Base-by-base conservation (phyloP, 2,888 invertebrate species). In the Volucella zonaria region DNA sequence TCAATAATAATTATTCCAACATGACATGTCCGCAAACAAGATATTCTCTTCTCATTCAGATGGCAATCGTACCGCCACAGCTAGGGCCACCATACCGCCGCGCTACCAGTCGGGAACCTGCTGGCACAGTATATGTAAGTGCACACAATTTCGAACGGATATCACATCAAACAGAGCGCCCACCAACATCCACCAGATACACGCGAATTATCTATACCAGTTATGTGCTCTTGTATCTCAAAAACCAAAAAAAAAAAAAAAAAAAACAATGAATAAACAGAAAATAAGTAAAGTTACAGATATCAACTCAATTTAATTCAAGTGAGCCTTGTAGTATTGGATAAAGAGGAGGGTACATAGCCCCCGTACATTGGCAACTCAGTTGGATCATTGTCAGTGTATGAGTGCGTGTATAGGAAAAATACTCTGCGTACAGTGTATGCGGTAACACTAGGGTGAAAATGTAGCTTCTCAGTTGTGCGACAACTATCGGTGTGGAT, bases 401-500 rank as follows among this genome's bases (percentile, higher is more conserved):
- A 12, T 73, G 14, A 11, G 62, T 81, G 79, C 64, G 10, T 59
- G 62, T 80, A 62, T 66, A 51, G 54, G 11, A 76, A 23, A 64
- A 10, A 42, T 15, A 61, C 43, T 14, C n/a, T 56, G 45, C 14
- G 11, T 66, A 56, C 42, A 59, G 58, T 18, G 70, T 82, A 70
- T 59, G 70, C 62, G 49, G 67, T 73, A 71, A 82, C 78, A 82
- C 87, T 67, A 77, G 87, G 79, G 80, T 83, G 86, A 64, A 73
- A 82, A 88, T 87, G 87, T 86, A 75, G 82, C 89, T 88, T 87
- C 88, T 91, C 90, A 94, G 94, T 94, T 93, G 92, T 93, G 93
- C 93, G 94, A 93, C 94, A 94, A 93, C 93, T 93, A 94, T 93
- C 93, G 93, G 93, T 93, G 90, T 89, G 93, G 90, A 89, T 91